Evolutionary conservation across 2,888 invertebrate genomes (phyloP).

Genomic region (Pristionchus maxplancki): DNA sequence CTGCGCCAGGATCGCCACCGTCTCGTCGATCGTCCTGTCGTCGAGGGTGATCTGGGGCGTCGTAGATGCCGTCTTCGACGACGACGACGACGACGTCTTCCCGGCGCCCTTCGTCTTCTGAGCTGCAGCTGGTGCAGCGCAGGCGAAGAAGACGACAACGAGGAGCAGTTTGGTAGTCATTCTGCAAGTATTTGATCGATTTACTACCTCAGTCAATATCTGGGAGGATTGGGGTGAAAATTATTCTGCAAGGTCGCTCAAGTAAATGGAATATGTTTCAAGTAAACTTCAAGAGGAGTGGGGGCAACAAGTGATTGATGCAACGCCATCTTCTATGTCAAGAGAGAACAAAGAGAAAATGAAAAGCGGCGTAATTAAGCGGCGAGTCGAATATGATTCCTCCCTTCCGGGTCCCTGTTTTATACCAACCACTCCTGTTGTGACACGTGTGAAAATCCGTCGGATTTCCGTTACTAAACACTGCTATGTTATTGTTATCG

Average conservation of each 20-base stretch:
- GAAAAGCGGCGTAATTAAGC: background rate
- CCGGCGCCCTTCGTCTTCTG: too few species aligned
- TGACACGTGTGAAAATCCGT: slow-evolving; percentile 34
- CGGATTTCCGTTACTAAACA: background rate
- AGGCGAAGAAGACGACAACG: background rate
- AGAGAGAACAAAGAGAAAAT: too few species aligned
- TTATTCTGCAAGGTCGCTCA: too few species aligned
- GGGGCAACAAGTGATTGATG: too few species aligned
- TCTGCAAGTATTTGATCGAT: too few species aligned
- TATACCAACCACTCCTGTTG: slow-evolving; percentile 12
- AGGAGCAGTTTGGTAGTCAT: background rate
- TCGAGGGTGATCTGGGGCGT: background rate
- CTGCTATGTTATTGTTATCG: background rate
- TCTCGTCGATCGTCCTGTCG: slow-evolving; percentile 23
- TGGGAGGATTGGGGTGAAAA: too few species aligned
- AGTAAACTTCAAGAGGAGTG: too few species aligned
- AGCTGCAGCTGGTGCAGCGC: background rate
- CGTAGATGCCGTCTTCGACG: too few species aligned
- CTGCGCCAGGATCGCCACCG: background rate
- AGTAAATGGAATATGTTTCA: background rate
- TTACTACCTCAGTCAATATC: too few species aligned
- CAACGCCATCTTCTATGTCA: too few species aligned
- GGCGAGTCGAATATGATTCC: background rate
- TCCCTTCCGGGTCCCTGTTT: background rate
- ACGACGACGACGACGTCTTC: too few species aligned